Percentiles rank a stretch among this genome's conserved stretches.
These are phyloP conservation scores for Amniataba percoides DNA, from an alignment of 2,797 vertebrate species.

Conservation along the genomic window DNA sequence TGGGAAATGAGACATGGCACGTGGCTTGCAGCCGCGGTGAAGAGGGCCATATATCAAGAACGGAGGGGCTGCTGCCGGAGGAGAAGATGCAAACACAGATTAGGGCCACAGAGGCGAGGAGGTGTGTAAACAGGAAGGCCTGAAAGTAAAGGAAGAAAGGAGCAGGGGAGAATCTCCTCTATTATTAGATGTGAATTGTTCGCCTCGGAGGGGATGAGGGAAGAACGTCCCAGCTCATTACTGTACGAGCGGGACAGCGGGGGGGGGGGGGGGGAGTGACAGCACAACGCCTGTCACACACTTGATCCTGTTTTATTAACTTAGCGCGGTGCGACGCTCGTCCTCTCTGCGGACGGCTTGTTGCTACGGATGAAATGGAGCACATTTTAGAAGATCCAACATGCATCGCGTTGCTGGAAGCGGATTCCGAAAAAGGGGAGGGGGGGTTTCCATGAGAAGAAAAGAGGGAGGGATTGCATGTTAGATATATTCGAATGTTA, in stretches of 20 bases:
- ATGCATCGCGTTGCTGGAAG: conserved; percentile 24
- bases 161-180: conserved; percentile 4
- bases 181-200: conserved; percentile 51
- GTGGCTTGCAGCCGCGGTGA: background rate
- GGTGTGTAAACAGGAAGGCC: background rate
- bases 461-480: background rate
- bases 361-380: conserved; percentile 36
- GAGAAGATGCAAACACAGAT: conserved; percentile 15
- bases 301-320: conserved; percentile 50
- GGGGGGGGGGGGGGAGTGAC: conserved; percentile 27
- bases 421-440: background rate
- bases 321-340: background rate
- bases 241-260: conserved; percentile 31
- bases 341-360: conserved; percentile 26
- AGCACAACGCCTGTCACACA: conserved; percentile 37
- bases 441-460: background rate
- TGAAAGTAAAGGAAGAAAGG: conserved; percentile 1
- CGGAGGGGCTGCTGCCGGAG: background rate
- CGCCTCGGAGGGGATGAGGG: conserved; percentile 42
- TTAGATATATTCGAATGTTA: conserved; percentile 23
- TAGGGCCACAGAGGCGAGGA: conserved; percentile 2
- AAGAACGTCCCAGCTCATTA: conserved; percentile 52
- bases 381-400: conserved; percentile 9
- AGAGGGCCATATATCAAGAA: conserved; percentile 16
- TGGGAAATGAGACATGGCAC: conserved; percentile 37